Evolutionary conservation across 1,140 invertebrate species (phyloP).

Genomic region (Zelostemma sp.): DNA sequence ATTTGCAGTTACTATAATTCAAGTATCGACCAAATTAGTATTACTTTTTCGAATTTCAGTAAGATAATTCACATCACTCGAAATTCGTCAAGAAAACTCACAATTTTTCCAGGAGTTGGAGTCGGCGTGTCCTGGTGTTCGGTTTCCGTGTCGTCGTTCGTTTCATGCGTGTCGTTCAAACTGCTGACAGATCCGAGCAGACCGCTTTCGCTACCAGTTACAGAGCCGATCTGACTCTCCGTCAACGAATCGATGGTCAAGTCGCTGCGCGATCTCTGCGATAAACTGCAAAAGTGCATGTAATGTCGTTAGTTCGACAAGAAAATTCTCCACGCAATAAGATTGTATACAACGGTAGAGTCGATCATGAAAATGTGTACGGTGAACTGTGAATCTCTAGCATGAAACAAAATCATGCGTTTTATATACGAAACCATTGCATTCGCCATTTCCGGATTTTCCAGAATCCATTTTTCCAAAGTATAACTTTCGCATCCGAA

Average conservation of each 20-base stretch:
- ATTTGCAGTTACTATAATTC: no score
- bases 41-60: conserved; percentile 6
- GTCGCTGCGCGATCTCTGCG: conserved; percentile 66
- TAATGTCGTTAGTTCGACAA: conserved; percentile 3
- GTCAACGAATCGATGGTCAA: conserved; percentile 68
- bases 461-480: no score
- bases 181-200: conserved; percentile 67
- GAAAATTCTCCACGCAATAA: neutral
- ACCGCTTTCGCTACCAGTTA: conserved; percentile 68
- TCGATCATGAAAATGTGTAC: no score
- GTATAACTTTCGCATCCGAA: no score
- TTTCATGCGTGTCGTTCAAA: conserved; percentile 67
- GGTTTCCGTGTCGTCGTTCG: conserved; percentile 64
- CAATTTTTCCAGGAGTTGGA: conserved; percentile 66
- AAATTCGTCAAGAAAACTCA: conserved; percentile 40
- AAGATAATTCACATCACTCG: conserved; percentile 6
- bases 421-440: conserved; percentile 12
- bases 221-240: conserved; percentile 69
- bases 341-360: no score
- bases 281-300: conserved; percentile 53
- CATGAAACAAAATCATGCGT: conserved; percentile 6
- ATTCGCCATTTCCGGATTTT: no score
- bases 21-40: no score
- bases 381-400: no score
- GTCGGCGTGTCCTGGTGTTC: conserved; percentile 61